Conservation (phyloP, 92 coral and sea anemone species). For the Actinostola sp. region DNA sequence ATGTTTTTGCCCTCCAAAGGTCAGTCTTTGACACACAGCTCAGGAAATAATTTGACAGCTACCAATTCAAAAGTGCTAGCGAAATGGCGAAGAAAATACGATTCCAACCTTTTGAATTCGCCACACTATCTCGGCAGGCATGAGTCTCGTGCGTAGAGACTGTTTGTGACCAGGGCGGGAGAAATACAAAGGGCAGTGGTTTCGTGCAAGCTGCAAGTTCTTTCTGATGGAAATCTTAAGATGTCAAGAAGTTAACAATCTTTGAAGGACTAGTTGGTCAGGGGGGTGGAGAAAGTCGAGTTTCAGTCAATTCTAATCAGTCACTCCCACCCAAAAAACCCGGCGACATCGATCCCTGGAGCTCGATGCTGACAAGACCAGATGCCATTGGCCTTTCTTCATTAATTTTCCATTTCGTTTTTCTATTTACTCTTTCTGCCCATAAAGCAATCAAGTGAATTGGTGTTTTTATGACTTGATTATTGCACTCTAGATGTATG, state of each 20-base stretch:
- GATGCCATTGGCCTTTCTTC: not conserved
- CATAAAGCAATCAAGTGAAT: not conserved
- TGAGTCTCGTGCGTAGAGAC: not conserved
- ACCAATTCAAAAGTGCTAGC: constrained; percentile 11
- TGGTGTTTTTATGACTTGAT: constrained; percentile 1
- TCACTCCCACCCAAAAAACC: constrained; percentile 6
- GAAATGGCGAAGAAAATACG: not conserved
- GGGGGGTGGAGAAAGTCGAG: constrained; percentile 24
- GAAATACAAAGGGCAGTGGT: constrained; percentile 1
- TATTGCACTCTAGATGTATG: not conserved
- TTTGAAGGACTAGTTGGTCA: constrained; percentile 13
- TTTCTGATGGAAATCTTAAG: constrained; percentile 44
- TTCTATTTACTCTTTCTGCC: not conserved
- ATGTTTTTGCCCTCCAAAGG: constrained; percentile 46
- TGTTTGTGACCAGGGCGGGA: not conserved
- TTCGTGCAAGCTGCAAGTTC: constrained; percentile 35
- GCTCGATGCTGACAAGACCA: not conserved
- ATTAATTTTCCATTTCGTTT: not conserved
- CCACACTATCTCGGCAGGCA: not conserved
- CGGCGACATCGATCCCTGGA: no score
- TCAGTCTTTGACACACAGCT: constrained; percentile 26
- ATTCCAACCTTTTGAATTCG: not conserved
- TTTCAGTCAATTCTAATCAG: constrained; percentile 2
- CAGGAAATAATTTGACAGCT: constrained; percentile 23
- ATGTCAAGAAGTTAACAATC: constrained; percentile 47